These are phyloP conservation scores for Perithous albicinctus DNA, from an alignment of 2,888 invertebrate genomes.

Conservation along the genomic window DNA sequence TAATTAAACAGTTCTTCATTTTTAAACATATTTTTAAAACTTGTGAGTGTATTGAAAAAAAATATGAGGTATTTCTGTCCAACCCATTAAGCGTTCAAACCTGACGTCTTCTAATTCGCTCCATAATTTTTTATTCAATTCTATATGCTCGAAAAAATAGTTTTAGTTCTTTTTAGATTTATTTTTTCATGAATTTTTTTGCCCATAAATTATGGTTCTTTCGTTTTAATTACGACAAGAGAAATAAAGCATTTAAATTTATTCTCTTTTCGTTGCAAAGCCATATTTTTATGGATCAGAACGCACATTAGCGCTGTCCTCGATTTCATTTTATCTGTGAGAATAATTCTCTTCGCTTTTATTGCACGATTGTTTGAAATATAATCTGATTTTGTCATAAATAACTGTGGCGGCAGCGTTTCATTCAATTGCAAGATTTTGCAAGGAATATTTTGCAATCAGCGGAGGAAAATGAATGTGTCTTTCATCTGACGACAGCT, in stretches of 20 bases:
- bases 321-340: background rate
- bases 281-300: background rate
- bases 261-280: background rate
- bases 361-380: background rate
- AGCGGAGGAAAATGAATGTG: background rate
- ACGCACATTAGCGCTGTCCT: background rate
- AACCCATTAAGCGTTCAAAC: no score
- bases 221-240: no score
- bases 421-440: background rate
- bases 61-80: no score
- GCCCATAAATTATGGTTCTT: no score
- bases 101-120: no score
- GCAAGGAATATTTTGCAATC: conserved; percentile 7
- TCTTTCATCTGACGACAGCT: background rate
- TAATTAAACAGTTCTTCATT: background rate
- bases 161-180: no score
- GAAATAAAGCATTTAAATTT: no score
- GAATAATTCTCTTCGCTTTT: background rate
- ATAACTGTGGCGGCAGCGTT: background rate
- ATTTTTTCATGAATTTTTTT: no score
- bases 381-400: conserved; percentile 1
- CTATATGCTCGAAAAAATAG: no score
- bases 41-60: no score
- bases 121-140: no score
- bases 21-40: no score